Evolutionary conservation across 2,888 invertebrate genomes (phyloP).

Genomic region (Aquatica leii): DNA sequence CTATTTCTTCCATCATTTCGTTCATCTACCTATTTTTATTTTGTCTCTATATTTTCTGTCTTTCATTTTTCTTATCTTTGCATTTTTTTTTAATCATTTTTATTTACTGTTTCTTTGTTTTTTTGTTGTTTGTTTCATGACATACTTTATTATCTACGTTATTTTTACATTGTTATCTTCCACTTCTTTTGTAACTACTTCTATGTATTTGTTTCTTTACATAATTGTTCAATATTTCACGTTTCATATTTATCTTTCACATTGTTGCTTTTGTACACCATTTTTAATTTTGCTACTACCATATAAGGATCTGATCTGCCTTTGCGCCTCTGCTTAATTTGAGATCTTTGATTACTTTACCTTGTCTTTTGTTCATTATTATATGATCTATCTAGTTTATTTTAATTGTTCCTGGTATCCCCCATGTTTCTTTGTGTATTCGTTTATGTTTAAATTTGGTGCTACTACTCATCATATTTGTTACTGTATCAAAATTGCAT

Average conservation of each 20-base stretch:
- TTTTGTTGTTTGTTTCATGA: background rate
- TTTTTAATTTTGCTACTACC: slow-evolving; percentile 5
- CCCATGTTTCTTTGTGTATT: slow-evolving; percentile 9
- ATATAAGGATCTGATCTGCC: slow-evolving; percentile 4
- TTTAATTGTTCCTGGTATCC: background rate
- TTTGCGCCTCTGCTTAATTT: background rate
- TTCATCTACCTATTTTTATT: background rate
- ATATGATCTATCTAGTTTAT: background rate
- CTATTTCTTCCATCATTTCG: background rate
- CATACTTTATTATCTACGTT: background rate
- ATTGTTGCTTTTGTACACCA: background rate
- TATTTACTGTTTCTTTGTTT: background rate
- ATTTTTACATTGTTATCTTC: background rate
- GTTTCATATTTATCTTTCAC: background rate
- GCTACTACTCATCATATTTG: slow-evolving; percentile 6
- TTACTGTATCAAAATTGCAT: slow-evolving; percentile 3
- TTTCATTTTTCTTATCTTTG: background rate
- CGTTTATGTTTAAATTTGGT: slow-evolving; percentile 6
- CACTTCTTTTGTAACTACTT: background rate
- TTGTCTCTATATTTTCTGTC: background rate
- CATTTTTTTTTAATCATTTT: background rate
- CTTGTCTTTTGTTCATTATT: background rate
- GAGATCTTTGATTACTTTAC: background rate
- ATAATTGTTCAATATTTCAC: background rate
- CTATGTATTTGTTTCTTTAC: background rate